A percentile compares a stretch with the other conserved stretches of the same genome.
Evolutionary conservation across 1,140 invertebrate species (phyloP).

Genomic region (Hetaerina americana): DNA sequence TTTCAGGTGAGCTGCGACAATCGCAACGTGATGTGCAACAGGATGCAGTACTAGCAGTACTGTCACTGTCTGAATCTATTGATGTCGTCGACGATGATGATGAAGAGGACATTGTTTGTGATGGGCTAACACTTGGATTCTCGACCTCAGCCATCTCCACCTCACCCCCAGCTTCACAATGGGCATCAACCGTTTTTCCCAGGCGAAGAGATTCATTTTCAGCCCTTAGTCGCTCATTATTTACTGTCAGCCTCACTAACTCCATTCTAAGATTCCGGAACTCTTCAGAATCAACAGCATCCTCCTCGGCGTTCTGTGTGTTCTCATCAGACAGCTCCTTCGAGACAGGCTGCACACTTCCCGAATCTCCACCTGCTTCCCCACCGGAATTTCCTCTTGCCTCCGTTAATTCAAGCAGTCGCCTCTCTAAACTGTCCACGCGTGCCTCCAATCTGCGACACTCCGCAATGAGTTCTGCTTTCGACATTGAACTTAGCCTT

Average conservation of each 20-base stretch:
- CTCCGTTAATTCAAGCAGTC: constrained; percentile 25
- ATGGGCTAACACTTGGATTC: too few relatives aligned
- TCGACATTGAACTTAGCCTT: constrained; percentile 62
- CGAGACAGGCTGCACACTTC: neutral
- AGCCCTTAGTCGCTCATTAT: constrained; percentile 37
- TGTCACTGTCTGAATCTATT: neutral
- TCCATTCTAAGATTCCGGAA: constrained; percentile 22
- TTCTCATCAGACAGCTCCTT: constrained; percentile 4
- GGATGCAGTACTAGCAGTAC: neutral
- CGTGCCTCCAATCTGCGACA: constrained; percentile 72
- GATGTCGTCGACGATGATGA: neutral
- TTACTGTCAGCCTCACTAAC: constrained; percentile 37
- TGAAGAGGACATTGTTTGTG: neutral
- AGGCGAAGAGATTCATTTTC: constrained; percentile 30
- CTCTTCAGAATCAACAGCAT: constrained; percentile 17
- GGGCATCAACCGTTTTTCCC: neutral
- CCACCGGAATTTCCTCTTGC: constrained; percentile 21
- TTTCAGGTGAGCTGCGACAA: neutral
- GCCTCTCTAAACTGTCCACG: constrained; percentile 54
- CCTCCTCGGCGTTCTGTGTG: neutral
- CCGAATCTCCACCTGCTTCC: constrained; percentile 9
- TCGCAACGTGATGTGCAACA: neutral
- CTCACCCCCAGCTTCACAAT: neutral
- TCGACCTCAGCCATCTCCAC: neutral
- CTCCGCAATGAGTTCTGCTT: constrained; percentile 74